Evolutionary conservation across 2,888 invertebrate genomes (phyloP), one percentile per base, ranked within the genome.

Genomic region (Lithophane ornitopus): DNA sequence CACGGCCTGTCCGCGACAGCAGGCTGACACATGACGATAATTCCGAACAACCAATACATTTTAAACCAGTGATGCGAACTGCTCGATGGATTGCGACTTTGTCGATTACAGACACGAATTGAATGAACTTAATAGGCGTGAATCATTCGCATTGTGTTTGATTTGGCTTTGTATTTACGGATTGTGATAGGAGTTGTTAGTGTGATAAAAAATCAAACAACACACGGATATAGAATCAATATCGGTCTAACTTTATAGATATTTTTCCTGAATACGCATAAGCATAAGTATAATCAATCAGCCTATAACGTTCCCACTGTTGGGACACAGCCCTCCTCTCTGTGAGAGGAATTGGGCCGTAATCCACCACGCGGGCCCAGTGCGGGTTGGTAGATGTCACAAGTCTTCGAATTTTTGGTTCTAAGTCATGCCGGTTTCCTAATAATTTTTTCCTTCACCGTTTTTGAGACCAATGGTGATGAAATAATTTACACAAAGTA

Each of bases 41-140:
- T 92, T 81, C 80, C 89, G 90, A 87, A 84, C 90, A 90, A 90
- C 90, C 90, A 92, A 90, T 92, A 92, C 93, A 93, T 94, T 95
- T 93, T 93, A 94, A 94, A 90, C 87, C 94, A 94, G 86, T 88
- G 91, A 89, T 91, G 92, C 94, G 91, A 81, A 86, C 84, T 77
- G 86, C 89, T 86, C 90, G 90, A 91, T 91, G 90, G 89, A 90
- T 92, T 89, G 93, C 87, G 88, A 93, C 94, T 92, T 92, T 93
- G 93, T 93, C 93, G 93, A 94, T 93, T 93, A 93, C 93, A 92
- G 91, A 88, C 88, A 81, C 87, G 87, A 88, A 91, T 90, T 91
- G 90, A 91, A 92, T 89, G 87, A 87, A 90, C 88, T 90, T 92
- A 94, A 94, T 93, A 92, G 90, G 92, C 94, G 91, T 94, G 90